Evolutionary conservation across 2,888 invertebrate genomes (phyloP), one percentile per base, ranked within the genome.

Genomic region (Aporophyla nigra): DNA sequence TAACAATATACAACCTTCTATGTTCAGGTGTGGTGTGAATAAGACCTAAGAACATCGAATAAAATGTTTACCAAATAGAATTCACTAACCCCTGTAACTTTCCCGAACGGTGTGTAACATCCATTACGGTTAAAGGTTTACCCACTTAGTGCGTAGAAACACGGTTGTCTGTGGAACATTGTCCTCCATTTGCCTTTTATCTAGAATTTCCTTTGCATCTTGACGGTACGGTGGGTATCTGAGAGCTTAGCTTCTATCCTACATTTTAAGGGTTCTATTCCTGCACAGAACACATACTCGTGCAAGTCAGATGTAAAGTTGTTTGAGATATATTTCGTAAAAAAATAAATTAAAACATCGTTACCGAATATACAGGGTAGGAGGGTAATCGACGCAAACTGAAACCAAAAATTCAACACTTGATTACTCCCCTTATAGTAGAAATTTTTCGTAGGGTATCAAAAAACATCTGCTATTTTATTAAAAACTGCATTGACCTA

Each of bases 61-160:
- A 65, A 81, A 80, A 65, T 78, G 82, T 81, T 74, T 81, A 63
- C 27, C 82, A 77, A 80, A 80, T 81, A 81, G 82, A 65, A 81
- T 54, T 65, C 53, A 53, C 54, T 43, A 46, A 43, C 40, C 51
- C 27, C 56, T 67, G 58, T 67, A 58, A 85, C 71, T 74, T 73
- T 62, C 61, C 61, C 14, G 65, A 73, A 66, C 19, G 27, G 56
- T 85, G 65, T 76, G 72, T 72, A 69, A 74, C 69, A 53, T 76
- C 53, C 70, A 78, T 87, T 75, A 72, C 71, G 71, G 76, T 78
- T 46, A 66, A 40, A 83, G 78, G 79, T 80, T 82, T 71, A 76
- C 69, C 68, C 80, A 49, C 63, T 59, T 71, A 71, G 54, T 76
- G 82, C 61, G 66, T 58, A 54, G 61, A 12, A 58, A 65, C 51